Evolutionary conservation across 2,113 vertebrate genomes (phyloP), one percentile per base, ranked within the genome.

Genomic region (Hipposideros armiger): DNA sequence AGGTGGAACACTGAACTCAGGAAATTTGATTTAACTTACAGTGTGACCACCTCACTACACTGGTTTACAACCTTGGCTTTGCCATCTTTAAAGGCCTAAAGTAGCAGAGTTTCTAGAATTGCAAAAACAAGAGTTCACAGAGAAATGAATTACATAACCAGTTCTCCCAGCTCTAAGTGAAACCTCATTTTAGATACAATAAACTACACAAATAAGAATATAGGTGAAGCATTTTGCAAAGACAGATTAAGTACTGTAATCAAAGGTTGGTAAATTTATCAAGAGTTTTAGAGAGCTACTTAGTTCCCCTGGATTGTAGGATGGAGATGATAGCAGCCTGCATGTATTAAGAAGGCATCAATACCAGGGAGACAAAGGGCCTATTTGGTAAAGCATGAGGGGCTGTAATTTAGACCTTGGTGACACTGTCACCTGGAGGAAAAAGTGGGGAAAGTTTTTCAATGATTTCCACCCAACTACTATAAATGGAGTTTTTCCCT

Each of bases 191-290:
- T 91, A 88, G n/a, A 81, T 87, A 90, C 56, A 94, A 64, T 82
- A 92, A 97, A 67, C 60, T 81, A 11, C 54, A 82, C 80, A 90
- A 83, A 86, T 93, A 78, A 82, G 73, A 88, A 94, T 60, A 83
- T 74, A 91, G 56, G 40, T 81, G 54, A 96, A 94, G 82, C 32
- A 76, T 28, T 93, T 81, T 40, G 52, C 80, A 93, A 94, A 95
- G 83, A 84, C 58, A 73, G 86, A 93, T 73, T 95, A 91, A 95
- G 45, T 83, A 69, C 16, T 74, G 1, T 74, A 91, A 89, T 69
- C 78, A 94, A 96, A 97, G 42, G 56, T 17, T 91, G 74, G 52
- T 72, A 93, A 91, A 95, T 95, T 86, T 95, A 58, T 69, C 52
- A 93, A 66, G 40, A 73, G 73, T 92, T 36, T 80, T 83, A 80